These are phyloP conservation scores for Chrysomela aeneicollis DNA, from an alignment of 2,888 invertebrate species.

Conservation along the genomic window DNA sequence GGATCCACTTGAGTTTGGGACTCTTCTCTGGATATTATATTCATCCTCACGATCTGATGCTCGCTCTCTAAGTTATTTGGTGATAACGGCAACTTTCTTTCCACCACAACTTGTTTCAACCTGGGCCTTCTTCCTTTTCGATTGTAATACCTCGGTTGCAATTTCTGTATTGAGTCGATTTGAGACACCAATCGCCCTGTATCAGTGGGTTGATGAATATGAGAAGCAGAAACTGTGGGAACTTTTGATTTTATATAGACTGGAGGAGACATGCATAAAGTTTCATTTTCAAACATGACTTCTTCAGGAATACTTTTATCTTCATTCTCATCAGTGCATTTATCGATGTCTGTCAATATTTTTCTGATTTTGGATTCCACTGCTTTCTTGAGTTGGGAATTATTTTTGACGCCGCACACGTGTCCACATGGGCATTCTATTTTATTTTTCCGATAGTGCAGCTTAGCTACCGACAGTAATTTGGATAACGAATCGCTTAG, in stretches of 20 bases:
- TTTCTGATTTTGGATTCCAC: slow-evolving; percentile 41
- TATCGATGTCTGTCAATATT: slow-evolving; percentile 37
- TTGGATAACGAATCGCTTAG: slow-evolving; percentile 63
- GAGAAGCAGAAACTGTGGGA: slow-evolving; percentile 23
- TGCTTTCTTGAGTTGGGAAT: slow-evolving; percentile 40
- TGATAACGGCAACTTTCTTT: slow-evolving; percentile 75
- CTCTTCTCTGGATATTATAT: slow-evolving; percentile 56
- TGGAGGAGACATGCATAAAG: slow-evolving; percentile 22
- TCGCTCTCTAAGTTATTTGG: slow-evolving; percentile 64
- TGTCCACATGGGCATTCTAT: slow-evolving; percentile 68
- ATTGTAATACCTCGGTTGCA: slow-evolving; percentile 59
- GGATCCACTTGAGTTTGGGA: not conserved
- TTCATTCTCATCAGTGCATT: slow-evolving; percentile 34
- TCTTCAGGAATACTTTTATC: slow-evolving; percentile 32
- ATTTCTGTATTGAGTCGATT: slow-evolving; percentile 53
- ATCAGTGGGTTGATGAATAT: slow-evolving; percentile 21
- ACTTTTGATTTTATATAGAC: slow-evolving; percentile 38
- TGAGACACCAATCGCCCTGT: slow-evolving; percentile 37
- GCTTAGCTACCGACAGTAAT: slow-evolving; percentile 66
- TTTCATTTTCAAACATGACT: slow-evolving; percentile 34
- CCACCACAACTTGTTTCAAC: slow-evolving; percentile 75
- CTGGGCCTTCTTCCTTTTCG: slow-evolving; percentile 60
- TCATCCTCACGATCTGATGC: slow-evolving; percentile 62
- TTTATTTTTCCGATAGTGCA: slow-evolving; percentile 57
- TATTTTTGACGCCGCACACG: slow-evolving; percentile 58